These are phyloP conservation scores for Macrosiphum euphorbiae DNA, from an alignment of 2,888 invertebrate species.

Conservation along the genomic window DNA sequence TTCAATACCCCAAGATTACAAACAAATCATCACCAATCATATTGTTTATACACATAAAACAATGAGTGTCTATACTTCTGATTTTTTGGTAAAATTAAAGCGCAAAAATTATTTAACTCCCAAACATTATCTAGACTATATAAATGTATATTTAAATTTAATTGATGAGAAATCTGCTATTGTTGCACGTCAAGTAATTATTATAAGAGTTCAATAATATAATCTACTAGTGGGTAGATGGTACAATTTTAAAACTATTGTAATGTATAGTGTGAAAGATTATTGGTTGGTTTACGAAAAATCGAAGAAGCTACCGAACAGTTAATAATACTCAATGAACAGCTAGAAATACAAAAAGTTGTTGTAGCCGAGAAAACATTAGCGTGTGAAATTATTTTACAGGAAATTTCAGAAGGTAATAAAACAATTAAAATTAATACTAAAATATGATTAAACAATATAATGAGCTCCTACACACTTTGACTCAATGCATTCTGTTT, in stretches of 20 bases:
- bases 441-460: neutral
- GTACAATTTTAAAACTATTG: neutral
- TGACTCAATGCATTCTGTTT: neutral
- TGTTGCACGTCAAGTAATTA: conserved; percentile 46
- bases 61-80: conserved; percentile 79
- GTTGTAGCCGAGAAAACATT: conserved; percentile 85
- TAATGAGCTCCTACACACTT: neutral
- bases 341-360: conserved; percentile 85
- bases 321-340: conserved; percentile 82
- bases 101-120: conserved; percentile 91
- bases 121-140: conserved; percentile 90
- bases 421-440: neutral
- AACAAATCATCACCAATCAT: conserved; percentile 82
- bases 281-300: conserved; percentile 81
- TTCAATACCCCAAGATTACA: conserved; percentile 78
- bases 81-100: conserved; percentile 81
- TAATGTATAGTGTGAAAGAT: conserved; percentile 76
- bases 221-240: neutral
- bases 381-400: conserved; percentile 83
- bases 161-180: conserved; percentile 78
- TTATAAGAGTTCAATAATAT: neutral
- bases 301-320: conserved; percentile 90
- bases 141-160: conserved; percentile 82
- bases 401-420: conserved; percentile 79
- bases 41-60: conserved; percentile 88